Evolutionary conservation across 1,140 invertebrate genomes (phyloP).

Genomic region (Megalopta genalis): DNA sequence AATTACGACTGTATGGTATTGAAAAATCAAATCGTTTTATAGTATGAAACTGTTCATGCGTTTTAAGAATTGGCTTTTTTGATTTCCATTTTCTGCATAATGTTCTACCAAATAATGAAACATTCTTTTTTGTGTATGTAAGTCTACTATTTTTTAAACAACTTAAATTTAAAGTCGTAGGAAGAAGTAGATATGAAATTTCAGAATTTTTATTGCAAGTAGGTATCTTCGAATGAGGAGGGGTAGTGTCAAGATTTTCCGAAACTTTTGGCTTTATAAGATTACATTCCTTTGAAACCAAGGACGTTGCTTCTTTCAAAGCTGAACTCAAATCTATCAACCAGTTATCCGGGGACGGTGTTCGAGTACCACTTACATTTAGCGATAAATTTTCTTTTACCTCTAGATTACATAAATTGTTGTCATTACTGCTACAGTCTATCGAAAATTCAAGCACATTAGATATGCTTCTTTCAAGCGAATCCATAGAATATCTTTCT

Average conservation of each 20-base stretch:
- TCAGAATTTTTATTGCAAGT: background rate
- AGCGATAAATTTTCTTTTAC: slow-evolving; percentile 5
- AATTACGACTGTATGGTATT: slow-evolving; percentile 74
- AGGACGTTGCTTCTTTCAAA: slow-evolving; percentile 50
- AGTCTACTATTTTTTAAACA: slow-evolving; percentile 53
- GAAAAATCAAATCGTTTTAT: slow-evolving; percentile 81
- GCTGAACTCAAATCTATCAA: slow-evolving; percentile 67
- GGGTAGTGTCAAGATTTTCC: background rate
- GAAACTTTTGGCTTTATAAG: slow-evolving; percentile 14
- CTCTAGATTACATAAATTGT: slow-evolving; percentile 25
- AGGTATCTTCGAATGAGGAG: slow-evolving; percentile 5
- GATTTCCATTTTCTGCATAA: slow-evolving; percentile 75
- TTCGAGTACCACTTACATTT: slow-evolving; percentile 34
- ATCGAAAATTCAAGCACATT: slow-evolving; percentile 20
- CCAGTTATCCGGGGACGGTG: slow-evolving; percentile 55
- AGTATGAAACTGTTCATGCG: slow-evolving; percentile 20
- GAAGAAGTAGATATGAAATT: slow-evolving; percentile 18
- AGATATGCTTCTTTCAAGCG: slow-evolving; percentile 41
- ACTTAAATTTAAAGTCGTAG: slow-evolving; percentile 69
- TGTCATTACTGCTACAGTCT: background rate
- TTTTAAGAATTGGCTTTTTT: slow-evolving; percentile 58
- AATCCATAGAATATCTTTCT: slow-evolving; percentile 29
- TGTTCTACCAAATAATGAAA: slow-evolving; percentile 80
- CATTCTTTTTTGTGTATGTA: slow-evolving; percentile 55
- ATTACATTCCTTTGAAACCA: slow-evolving; percentile 12